A percentile compares a stretch with the other conserved stretches of the same genome.
Evolutionary conservation across 2,888 invertebrate species (phyloP).

Genomic region (Hermaeophaga mercurialis): DNA sequence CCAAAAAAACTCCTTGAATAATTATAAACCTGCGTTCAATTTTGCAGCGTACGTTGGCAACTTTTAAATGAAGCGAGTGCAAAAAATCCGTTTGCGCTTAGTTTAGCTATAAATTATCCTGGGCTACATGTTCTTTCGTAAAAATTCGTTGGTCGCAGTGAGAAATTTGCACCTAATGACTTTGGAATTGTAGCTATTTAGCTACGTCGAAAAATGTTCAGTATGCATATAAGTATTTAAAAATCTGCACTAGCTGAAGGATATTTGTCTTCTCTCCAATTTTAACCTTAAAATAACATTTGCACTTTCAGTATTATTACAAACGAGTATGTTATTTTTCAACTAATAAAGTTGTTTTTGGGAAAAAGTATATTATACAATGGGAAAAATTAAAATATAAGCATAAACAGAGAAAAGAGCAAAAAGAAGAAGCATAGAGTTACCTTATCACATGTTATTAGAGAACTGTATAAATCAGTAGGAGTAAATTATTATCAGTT

Average conservation of each 20-base stretch:
- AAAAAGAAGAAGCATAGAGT: no score
- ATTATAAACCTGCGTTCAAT: conserved; percentile 5
- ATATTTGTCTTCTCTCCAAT: conserved; percentile 7
- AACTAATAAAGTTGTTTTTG: no score
- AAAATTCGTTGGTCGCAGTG: conserved; percentile 31
- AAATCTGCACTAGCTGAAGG: conserved; percentile 1
- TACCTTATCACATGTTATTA: no score
- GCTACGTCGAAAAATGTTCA: conserved; percentile 15
- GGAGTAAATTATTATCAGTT: no score
- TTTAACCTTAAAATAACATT: no score
- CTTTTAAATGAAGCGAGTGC: conserved; percentile 31
- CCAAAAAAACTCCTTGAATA: conserved; percentile 8
- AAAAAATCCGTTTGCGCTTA: conserved; percentile 39
- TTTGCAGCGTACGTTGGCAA: conserved; percentile 23
- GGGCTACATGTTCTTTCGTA: conserved; percentile 27
- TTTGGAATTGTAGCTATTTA: conserved; percentile 35
- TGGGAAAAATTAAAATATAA: no score
- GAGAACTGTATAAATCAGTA: no score
- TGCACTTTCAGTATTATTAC: no score
- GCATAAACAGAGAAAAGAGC: no score
- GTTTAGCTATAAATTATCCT: conserved; percentile 38
- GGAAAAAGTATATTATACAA: no score
- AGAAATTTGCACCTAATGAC: conserved; percentile 36
- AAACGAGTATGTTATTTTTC: no score
- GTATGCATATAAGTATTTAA: no score